Base-by-base conservation (phyloP, 2,113 vertebrate species). In the Salvelinus sp. region DNA sequence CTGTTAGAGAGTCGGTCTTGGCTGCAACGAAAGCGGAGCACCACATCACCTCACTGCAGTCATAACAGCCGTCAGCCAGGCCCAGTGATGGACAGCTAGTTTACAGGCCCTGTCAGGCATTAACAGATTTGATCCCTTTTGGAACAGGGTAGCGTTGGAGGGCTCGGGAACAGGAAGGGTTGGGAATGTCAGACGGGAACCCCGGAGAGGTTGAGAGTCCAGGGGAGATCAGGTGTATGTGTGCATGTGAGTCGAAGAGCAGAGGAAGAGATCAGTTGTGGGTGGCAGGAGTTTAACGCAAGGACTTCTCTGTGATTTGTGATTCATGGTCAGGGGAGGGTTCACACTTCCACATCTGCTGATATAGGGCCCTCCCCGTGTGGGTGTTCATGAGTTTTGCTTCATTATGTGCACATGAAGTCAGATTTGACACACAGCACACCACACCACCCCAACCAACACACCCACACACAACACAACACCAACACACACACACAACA, bases 41-140 rank as follows among this genome's bases (percentile, higher is more conserved):
- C 75, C 75, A 76, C 78, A 81, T 84, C 79, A 74, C 77, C 72
- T 84, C 79, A 69, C 25, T 3, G 3, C 30, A 75, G 69, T 84
- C 78, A 88, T 79, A 85, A 82, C 84, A 85, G 79, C 77, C 77
- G 64, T 72, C 64, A 63, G 75, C 44, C 18, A 38, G 68, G 68
- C 76, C 58, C 30, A 22, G 68, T 89, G 80, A 92, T 22, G 63
- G 85, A 90, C 86, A 72, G 82, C 70, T 57, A 48, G 80, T 90
- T 88, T 87, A 86, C 79, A 82, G 78, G 77, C 60, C 72, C 73
- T 77, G 80, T 90, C 89, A 89, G 88, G 88, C 83, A 90, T 90
- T 89, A 90, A 87, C 85, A 89, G 89, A 91, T 89, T 83, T 89
- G 85, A 89, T 89, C 78, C 83, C 72, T 82, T 73, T 83, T 85